phyloP scores from a whole-genome alignment of 2,113 vertebrate species.

The Nesogale talazaci region DNA sequence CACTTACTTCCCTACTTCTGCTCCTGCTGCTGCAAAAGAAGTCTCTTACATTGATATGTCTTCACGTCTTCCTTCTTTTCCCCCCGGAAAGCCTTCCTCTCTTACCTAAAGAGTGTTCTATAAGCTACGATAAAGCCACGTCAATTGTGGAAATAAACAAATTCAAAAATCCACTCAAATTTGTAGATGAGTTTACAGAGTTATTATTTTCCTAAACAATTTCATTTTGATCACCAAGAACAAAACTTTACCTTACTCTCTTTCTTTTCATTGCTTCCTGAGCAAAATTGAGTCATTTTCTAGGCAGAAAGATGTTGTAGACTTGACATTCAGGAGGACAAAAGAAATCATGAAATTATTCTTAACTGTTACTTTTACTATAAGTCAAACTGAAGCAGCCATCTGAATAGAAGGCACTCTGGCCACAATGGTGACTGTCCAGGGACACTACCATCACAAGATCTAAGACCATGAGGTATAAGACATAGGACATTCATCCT shows the following conservation, averaged over 20 bases:
- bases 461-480: neutral
- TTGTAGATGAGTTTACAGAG: neutral
- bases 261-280: neutral
- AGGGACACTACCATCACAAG: too few species aligned
- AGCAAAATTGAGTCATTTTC: neutral
- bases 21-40: rapidly evolving
- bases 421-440: too few species aligned
- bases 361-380: neutral
- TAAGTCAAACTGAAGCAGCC: neutral
- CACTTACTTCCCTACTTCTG: neutral
- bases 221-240: neutral
- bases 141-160: neutral
- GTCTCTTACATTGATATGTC: neutral
- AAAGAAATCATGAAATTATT: neutral
- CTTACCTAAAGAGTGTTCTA: neutral
- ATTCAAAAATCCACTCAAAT: neutral
- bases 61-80: neutral
- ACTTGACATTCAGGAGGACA: neutral
- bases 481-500: neutral
- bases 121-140: neutral
- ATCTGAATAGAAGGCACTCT: neutral
- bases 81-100: neutral
- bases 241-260: neutral
- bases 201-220: neutral
- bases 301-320: neutral